Evolutionary conservation across 2,113 vertebrate genomes (phyloP), one percentile per base, ranked within the genome.

Genomic region (Bubo blakistoni): DNA sequence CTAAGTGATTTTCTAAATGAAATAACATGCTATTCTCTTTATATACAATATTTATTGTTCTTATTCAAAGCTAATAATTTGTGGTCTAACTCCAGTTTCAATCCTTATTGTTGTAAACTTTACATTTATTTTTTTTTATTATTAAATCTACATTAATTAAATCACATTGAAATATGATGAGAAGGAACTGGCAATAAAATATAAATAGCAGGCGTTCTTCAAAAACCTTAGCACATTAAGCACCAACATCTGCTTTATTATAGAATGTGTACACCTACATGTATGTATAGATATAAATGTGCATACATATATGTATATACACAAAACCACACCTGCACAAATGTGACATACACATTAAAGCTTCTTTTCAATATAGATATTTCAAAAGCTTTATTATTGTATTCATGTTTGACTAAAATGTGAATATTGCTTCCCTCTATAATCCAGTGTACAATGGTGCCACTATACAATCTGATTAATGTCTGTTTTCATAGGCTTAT

Each of bases 241-340:
- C 24, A 71, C 4, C 5, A 34, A 77, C 87, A 9, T 54, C 15
- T 51, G 7, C 46, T 47, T 47, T 47, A 34, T 26, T 29, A 13
- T 13, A 78, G 32, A 32, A 54, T 0, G 0, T 74, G 7, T 29
- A 62, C 8, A 34, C 4, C 3, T n/a, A 10, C 49, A 16, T 14
- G 5, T 34, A 66, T 16, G 0, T 4, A 11, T 26, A 72, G 27
- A n/a, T 54, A 40, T 12, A 54, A 49, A 51, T 59, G 19, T 19
- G 16, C 5, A 34, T 27, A 16, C 4, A 10, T 20, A 5, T 12
- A 34, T 22, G 6, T 38, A 38, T 14, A 36, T 42, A 61, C 1
- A 3, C 15, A 81, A 86, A 92, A 38, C 0, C 16, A 46, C 4
- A 27, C 7, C 29, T 26, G 10, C 9, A 55, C 5, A 71, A 74